Evolutionary conservation across 2,888 invertebrate genomes (phyloP), one percentile per base, ranked within the genome.

Genomic region (Candidula unifasciata): DNA sequence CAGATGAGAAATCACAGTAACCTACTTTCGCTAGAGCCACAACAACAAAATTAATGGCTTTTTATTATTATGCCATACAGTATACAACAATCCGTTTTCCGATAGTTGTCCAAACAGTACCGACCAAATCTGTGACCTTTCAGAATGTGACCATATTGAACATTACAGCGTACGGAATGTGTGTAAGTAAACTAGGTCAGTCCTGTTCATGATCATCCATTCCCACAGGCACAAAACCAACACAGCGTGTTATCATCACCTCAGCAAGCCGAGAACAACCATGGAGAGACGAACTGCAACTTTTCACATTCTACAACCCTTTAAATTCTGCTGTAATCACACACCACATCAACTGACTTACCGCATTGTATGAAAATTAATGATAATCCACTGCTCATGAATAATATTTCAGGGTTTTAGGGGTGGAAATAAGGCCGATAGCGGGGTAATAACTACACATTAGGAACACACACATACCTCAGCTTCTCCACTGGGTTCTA

Each of bases 391-490:
- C 13, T 33, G 3, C 18, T 5, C 21, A 2, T 37, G 21, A 21
- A 24, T 24, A 73, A 16, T 18, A 21, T 24, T 73, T 16, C 73
- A 3, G 73, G 44, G 10, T n/a, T n/a, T 60, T 5, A 0, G 6
- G 60, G 21, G 60, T 21, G 10, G 13, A n/a, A 60, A 60, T 24
- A 24, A 60, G n/a, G n/a, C 24, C 10, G 24, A 60, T 60, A 80
- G 24, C 80, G 44, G 44, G 8, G 66, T 35, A 80, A 80, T 44
- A 80, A 68, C 66, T 66, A 80, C 80, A 80, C 80, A 80, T 69
- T 35, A 71, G 35, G 57, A 33, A 80, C 80, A 80, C 80, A 80
- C 80, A 80, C 80, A 80, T 80, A 71, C 80, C 80, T 76, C 76
- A 44, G 82, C 82, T 76, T 60, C 82, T 30, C 66, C n/a, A 82